phyloP scores from a whole-genome alignment of 1,140 invertebrate species.

The Callitettix versicolor region DNA sequence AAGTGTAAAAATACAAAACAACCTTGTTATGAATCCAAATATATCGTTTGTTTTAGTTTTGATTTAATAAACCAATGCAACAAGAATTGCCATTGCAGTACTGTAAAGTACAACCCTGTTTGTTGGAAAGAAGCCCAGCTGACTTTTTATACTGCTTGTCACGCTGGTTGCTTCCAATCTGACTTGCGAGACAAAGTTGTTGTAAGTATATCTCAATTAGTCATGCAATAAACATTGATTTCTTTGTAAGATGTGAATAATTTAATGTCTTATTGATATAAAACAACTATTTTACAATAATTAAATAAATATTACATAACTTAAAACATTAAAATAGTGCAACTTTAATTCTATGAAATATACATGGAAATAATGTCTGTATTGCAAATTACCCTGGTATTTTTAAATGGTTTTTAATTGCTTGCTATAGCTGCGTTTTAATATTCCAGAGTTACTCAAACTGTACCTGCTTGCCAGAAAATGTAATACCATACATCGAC shows the following conservation, averaged over 20 bases:
- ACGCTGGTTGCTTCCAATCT: conserved; percentile 40
- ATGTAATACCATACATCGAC: neutral
- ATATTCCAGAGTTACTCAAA: conserved; percentile 18
- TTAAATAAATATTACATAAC: too few species aligned
- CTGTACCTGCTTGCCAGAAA: conserved; percentile 17
- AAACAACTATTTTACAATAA: too few species aligned
- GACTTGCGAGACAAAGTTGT: conserved; percentile 6
- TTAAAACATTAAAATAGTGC: too few species aligned
- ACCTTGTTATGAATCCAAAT: too few species aligned
- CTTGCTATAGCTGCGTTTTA: too few species aligned
- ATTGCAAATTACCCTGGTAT: too few species aligned
- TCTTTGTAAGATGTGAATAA: neutral
- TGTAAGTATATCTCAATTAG: neutral
- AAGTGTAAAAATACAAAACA: too few species aligned
- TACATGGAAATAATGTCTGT: too few species aligned
- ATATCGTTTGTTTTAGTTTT: conserved; percentile 29
- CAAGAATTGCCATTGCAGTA: conserved; percentile 39
- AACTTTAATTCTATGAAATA: too few species aligned
- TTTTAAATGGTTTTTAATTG: too few species aligned
- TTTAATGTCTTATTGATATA: neutral
- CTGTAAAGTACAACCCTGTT: conserved; percentile 44
- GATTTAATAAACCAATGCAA: conserved; percentile 43
- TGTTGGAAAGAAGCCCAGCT: conserved; percentile 40
- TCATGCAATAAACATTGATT: neutral
- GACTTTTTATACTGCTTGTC: conserved; percentile 50